phyloP scores from a whole-genome alignment of 2,888 invertebrate species.

The Xylota sylvarum region DNA sequence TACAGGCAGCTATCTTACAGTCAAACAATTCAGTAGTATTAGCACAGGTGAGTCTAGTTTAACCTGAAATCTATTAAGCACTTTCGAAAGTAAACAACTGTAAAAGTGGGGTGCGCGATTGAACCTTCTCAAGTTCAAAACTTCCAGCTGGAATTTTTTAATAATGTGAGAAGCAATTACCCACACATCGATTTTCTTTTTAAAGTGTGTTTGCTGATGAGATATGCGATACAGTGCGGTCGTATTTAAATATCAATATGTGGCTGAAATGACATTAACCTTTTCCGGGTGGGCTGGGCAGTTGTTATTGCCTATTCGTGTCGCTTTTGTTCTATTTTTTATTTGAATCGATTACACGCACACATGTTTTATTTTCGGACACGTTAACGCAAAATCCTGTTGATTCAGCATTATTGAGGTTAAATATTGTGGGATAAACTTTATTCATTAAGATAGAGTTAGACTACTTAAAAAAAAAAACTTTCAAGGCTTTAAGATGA shows the following conservation, averaged over 20 bases:
- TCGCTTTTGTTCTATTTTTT: neutral
- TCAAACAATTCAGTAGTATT: conserved; percentile 50
- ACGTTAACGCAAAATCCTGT: neutral
- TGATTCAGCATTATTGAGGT: neutral
- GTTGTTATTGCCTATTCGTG: neutral
- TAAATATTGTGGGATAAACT: too few species aligned
- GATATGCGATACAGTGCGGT: neutral
- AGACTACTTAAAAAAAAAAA: too few species aligned
- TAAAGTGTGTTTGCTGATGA: conserved; percentile 6
- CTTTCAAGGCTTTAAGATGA: neutral
- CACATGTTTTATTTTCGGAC: neutral
- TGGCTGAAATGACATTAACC: conserved; percentile 32
- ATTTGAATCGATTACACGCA: neutral
- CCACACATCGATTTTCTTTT: conserved; percentile 44
- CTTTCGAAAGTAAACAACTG: conserved; percentile 3
- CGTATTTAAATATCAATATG: neutral
- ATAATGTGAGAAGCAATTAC: conserved; percentile 6
- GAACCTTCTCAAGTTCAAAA: conserved; percentile 34
- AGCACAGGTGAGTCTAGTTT: conserved; percentile 54
- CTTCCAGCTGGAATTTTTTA: conserved; percentile 16
- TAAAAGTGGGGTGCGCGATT: neutral
- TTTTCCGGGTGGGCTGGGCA: conserved; percentile 5
- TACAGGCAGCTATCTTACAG: conserved; percentile 76
- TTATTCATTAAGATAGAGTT: too few species aligned
- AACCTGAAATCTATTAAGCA: neutral